Evolutionary conservation across 35 echinoderm and acorn worm species (phyloP), one percentile per base, ranked within the genome.

Genomic region (Holothuria glaberrima): DNA sequence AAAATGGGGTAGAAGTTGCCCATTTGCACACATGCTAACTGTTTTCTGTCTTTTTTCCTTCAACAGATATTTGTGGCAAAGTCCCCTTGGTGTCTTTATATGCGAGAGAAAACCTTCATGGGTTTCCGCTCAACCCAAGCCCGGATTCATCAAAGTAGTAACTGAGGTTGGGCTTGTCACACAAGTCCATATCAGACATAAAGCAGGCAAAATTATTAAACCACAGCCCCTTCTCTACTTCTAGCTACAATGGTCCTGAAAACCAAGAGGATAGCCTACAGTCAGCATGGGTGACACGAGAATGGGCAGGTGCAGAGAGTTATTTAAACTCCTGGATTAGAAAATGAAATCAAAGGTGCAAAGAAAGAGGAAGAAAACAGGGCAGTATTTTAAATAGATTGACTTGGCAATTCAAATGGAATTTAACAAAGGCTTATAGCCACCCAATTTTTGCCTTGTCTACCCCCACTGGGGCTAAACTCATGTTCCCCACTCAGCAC

Each of bases 11-110:
- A 83, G 41, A 6, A 38, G 24, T 12, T 59, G 19, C 3, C 80
- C 80, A 83, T 83, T 83, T 24, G 35, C 24, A 83, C 80, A 83
- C 22, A 59, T 38, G 21, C 41, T 14, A n/a, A 83, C 80, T 57
- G 80, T 83, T 48, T 5, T 32, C 26, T 83, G 80, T 50, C 16
- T 57, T 41, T 58, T 83, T 14, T 38, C 56, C 6, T 9, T 25
- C 71, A 4, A 7, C 38, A 21, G 41, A 25, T 21, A 83, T 48
- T 59, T 83, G 80, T 50, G 80, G 80, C 16, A 83, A 38, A 26
- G 80, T 7, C 3, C n/a, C 80, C 25, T 10, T 59, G 9, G 44
- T 32, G 4, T 27, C 36, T 5, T 30, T 5, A 25, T 6, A 27
- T n/a, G n/a, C n/a, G n/a, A n/a, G n/a, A n/a, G n/a, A n/a, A n/a